Evolutionary conservation across 2,888 invertebrate genomes (phyloP).

Genomic region (Epinotia bilunana): DNA sequence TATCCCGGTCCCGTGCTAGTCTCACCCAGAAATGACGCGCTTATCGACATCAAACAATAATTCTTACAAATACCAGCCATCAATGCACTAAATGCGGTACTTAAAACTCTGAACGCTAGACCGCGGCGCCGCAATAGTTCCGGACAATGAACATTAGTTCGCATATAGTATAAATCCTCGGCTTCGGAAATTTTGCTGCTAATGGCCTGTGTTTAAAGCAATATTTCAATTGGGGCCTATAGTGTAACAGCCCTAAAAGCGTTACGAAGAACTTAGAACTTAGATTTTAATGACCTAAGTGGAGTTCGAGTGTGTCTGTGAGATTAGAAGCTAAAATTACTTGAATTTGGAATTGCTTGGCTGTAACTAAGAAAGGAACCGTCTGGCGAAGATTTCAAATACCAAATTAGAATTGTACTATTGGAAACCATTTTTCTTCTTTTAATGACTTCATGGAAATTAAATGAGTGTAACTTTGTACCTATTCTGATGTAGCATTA

Average conservation of each 20-base stretch:
- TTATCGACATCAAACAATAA: neutral
- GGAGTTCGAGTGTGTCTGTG: neutral
- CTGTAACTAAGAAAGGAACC: no score
- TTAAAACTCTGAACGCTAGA: slow-evolving; percentile 11
- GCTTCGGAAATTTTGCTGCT: slow-evolving; percentile 35
- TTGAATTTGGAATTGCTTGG: neutral
- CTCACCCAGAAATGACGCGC: no score
- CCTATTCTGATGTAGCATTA: no score
- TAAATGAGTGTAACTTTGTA: no score
- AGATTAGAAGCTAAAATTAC: neutral
- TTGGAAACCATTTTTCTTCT: no score
- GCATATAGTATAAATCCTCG: slow-evolving; percentile 34
- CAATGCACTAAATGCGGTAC: slow-evolving; percentile 13
- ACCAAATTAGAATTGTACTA: no score
- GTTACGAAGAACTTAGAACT: slow-evolving; percentile 22
- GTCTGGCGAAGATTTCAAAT: no score
- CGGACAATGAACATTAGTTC: slow-evolving; percentile 32
- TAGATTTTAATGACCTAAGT: slow-evolving; percentile 1
- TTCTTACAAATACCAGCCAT: neutral
- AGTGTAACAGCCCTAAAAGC: neutral
- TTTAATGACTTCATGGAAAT: no score
- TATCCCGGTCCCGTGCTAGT: no score
- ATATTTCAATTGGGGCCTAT: slow-evolving; percentile 27
- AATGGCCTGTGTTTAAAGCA: slow-evolving; percentile 14
- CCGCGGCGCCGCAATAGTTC: slow-evolving; percentile 1